These are phyloP conservation scores for Mantis religiosa DNA, from an alignment of 2,888 invertebrate genomes.

Conservation along the genomic window DNA sequence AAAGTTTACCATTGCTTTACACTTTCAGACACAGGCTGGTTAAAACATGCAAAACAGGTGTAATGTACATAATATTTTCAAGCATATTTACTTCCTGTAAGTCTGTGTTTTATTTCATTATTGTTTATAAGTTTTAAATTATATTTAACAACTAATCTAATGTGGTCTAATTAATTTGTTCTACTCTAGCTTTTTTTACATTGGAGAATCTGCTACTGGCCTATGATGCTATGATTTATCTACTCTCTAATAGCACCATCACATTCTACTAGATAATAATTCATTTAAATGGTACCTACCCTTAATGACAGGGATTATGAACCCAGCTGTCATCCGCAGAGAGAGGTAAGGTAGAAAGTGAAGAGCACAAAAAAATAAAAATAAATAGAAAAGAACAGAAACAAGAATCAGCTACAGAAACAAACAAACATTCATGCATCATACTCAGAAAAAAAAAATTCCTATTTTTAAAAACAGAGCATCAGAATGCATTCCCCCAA, in stretches of 20 bases:
- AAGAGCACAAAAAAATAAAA: conserved; percentile 41
- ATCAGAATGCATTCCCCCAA: background rate
- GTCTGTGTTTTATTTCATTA: background rate
- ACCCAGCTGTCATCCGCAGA: conserved; percentile 41
- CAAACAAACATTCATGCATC: conserved; percentile 24
- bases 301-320: conserved; percentile 46
- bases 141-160: background rate
- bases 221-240: background rate
- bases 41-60: background rate
- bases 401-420: conserved; percentile 31
- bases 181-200: background rate
- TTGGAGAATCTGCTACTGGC: background rate
- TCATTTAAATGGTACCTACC: conserved; percentile 41
- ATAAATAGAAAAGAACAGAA: conserved; percentile 35
- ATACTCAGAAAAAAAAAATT: background rate
- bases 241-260: background rate
- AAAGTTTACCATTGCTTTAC: background rate
- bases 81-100: background rate
- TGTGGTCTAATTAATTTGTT: background rate
- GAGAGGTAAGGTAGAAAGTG: conserved; percentile 40
- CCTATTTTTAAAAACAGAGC: background rate
- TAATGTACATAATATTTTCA: background rate
- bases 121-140: background rate
- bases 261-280: background rate
- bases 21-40: background rate